Base-by-base conservation (phyloP, 2,113 vertebrate species). In the Sinocyclocheilus anophthalmus region DNA sequence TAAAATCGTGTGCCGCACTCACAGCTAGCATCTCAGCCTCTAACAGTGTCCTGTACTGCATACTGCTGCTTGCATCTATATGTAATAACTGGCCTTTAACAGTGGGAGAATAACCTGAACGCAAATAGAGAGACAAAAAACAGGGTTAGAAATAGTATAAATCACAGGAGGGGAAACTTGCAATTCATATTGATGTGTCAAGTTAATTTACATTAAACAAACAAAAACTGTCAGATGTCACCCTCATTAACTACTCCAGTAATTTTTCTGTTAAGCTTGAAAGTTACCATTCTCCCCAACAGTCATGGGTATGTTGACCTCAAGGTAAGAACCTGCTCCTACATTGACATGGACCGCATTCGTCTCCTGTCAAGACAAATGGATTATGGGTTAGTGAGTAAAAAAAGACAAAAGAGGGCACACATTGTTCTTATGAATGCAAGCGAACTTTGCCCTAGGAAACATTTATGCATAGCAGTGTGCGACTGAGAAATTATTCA, bases 261-360 rank as follows among this genome's bases (percentile, higher is more conserved):
- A 2, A 48, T 13, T 37, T 22, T 39, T 59, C 42, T 5, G 2
- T 57, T 7, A 84, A 37, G 50, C 53, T 24, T 33, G 8, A 53
- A 1, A 87, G 84, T 57, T 94, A 99, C 98, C 98, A 33, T 96
- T 96, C 92, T 99, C 45, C 96, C 95, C 92, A 22, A 99, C 97
- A 84, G 96, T 98, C 97, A 98, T 97, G 59, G 98, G 98, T 92
- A 99, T 99, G 93, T 99, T 99, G 91, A 99, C 95, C 94, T 99
- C 98, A 93, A 99, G 94, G 92, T 99, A 99, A 22, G 98, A 99
- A 85, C 98, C 98, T 73, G 98, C 98, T 79, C 98, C 98, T 76
- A 99, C 97, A 50, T 99, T 99, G 82, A 99, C 98, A 94, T 99
- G 98, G n/a, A 99, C 95, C 88, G 98, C 98, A 91, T 99, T 99